phyloP scores from a whole-genome alignment of 2,113 vertebrate genomes.

The Pseudorectes ferrugineus region DNA sequence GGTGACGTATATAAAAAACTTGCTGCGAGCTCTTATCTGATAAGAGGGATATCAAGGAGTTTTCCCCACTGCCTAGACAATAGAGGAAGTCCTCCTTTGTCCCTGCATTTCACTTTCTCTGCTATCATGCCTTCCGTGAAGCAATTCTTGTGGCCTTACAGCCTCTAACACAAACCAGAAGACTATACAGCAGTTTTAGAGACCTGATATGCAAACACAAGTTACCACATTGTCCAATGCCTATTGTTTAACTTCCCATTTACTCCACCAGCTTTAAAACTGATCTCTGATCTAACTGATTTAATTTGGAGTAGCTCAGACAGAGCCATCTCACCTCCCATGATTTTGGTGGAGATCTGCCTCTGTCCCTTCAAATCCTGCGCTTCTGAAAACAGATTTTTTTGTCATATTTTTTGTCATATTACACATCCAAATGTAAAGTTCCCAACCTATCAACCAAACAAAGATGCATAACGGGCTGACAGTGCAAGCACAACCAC shows the following conservation, averaged over 20 bases:
- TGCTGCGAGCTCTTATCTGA: constrained; percentile 1
- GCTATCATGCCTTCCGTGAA: neutral
- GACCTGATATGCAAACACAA: neutral
- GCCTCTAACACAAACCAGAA: neutral
- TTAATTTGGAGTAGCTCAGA: neutral
- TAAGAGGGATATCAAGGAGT: constrained; percentile 64
- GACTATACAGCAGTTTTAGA: neutral
- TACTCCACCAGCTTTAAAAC: neutral
- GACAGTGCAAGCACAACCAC: accelerated
- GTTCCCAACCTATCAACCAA: neutral
- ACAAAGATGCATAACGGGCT: neutral
- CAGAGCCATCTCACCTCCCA: neutral
- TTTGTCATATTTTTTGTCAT: neutral
- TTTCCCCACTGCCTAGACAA: constrained; percentile 61
- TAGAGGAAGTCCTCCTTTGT: constrained; percentile 32
- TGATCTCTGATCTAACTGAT: neutral
- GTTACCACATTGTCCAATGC: neutral
- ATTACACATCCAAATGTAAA: neutral
- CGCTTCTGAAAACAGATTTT: neutral
- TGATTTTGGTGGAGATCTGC: neutral
- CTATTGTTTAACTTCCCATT: neutral
- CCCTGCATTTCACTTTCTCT: constrained; percentile 50
- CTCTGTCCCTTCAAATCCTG: neutral
- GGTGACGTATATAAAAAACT: constrained; percentile 40
- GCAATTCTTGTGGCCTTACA: neutral